Conservation (phyloP, 2,113 vertebrate genomes). For the Panurus biarmicus region DNA sequence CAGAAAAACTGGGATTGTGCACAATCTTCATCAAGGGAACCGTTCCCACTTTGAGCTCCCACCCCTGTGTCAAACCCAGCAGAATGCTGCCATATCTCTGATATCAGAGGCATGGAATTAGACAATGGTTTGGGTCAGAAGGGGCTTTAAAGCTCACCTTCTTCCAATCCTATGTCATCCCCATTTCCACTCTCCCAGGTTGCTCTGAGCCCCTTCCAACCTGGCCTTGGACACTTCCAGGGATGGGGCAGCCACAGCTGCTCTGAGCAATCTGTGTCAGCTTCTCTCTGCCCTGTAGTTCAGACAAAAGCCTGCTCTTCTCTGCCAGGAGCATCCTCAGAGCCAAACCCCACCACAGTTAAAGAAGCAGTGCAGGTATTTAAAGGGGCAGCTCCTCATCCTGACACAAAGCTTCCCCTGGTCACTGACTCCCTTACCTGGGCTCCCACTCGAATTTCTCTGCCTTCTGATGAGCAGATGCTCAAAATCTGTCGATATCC, state of each 20-base stretch:
- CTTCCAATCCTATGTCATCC: rapidly evolving
- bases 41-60: not conserved
- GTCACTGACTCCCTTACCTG: not conserved
- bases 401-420: not conserved
- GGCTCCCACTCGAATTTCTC: not conserved
- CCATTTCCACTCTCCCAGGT: rapidly evolving
- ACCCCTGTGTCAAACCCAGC: not conserved
- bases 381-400: not conserved
- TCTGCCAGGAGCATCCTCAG: not conserved
- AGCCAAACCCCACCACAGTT: rapidly evolving
- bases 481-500: not conserved
- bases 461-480: not conserved
- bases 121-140: not conserved
- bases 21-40: not conserved
- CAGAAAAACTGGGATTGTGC: not conserved
- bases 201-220: rapidly evolving
- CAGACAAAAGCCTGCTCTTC: not conserved
- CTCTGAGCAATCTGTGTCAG: not conserved
- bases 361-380: not conserved
- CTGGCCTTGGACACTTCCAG: not conserved
- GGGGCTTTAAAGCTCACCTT: not conserved
- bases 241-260: not conserved
- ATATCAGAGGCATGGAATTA: not conserved
- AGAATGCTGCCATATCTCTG: not conserved
- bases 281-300: not conserved